A percentile compares a stretch with the other conserved stretches of the same genome.
phyloP scores from a whole-genome alignment of 2,797 vertebrate species.

The Cynodonichthys magdalenae region DNA sequence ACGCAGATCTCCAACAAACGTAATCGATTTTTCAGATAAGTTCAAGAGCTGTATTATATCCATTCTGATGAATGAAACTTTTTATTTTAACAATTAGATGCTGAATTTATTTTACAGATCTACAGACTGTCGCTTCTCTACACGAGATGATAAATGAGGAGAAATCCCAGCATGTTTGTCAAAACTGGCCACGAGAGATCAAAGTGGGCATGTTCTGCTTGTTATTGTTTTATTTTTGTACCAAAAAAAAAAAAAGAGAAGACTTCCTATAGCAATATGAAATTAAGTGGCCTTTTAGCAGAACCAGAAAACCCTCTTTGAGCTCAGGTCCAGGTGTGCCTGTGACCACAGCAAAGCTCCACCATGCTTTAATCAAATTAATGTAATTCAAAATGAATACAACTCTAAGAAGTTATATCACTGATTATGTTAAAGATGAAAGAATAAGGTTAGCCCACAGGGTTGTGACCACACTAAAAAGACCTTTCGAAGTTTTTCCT shows the following conservation, averaged over 20 bases:
- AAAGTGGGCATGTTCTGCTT: constrained; percentile 26
- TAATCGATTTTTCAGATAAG: constrained; percentile 36
- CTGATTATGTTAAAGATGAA: constrained; percentile 16
- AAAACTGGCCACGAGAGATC: constrained; percentile 31
- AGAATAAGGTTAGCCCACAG: constrained; percentile 12
- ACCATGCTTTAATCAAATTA: constrained; percentile 64
- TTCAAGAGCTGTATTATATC: constrained; percentile 42
- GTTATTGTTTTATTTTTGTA: constrained; percentile 23
- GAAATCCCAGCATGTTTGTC: constrained; percentile 32
- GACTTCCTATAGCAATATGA: constrained; percentile 49
- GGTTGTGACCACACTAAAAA: constrained; percentile 37
- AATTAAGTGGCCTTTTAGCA: constrained; percentile 34
- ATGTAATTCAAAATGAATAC: constrained; percentile 68
- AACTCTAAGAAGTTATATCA: constrained; percentile 59
- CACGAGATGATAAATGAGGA: constrained; percentile 28
- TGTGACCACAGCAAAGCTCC: constrained; percentile 51
- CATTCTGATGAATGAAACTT: constrained; percentile 36
- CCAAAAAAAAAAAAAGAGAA: constrained; percentile 17
- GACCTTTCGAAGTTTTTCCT: constrained; percentile 53
- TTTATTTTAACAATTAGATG: constrained; percentile 35
- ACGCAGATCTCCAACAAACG: constrained; percentile 47
- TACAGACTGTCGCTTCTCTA: constrained; percentile 30
- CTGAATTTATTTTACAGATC: constrained; percentile 46
- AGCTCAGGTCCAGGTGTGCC: constrained; percentile 37
- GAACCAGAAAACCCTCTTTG: constrained; percentile 34